Conservation (phyloP, 1,140 invertebrate genomes). For the Drosophila pseudoananassae region DNA sequence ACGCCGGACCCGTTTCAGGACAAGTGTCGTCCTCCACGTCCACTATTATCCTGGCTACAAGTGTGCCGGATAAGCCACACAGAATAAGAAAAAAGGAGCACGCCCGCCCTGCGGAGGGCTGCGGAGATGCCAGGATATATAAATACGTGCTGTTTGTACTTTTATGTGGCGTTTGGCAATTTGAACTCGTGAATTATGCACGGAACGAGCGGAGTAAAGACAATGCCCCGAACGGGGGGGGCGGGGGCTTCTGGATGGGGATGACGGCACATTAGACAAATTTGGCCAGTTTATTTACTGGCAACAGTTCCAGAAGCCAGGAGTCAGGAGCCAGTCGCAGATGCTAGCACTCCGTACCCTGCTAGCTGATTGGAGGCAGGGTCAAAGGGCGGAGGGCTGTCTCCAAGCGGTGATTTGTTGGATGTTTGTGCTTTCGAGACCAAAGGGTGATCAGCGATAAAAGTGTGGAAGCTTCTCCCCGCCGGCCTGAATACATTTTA, state of each 20-base stretch:
- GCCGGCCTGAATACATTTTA: background rate
- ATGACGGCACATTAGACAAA: conserved; percentile 46
- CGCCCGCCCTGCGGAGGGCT: background rate
- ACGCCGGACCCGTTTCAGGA: background rate
- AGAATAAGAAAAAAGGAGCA: conserved; percentile 16
- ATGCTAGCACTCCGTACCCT: conserved; percentile 41
- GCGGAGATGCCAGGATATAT: conserved; percentile 35
- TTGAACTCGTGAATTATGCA: conserved; percentile 71
- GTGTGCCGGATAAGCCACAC: conserved; percentile 5
- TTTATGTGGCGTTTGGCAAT: conserved; percentile 62
- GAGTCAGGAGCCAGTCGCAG: conserved; percentile 21
- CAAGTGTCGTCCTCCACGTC: too few species aligned
- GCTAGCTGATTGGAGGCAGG: conserved; percentile 20
- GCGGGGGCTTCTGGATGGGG: too few species aligned
- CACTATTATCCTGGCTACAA: conserved; percentile 21
- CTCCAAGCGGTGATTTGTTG: conserved; percentile 15
- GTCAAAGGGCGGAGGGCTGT: background rate
- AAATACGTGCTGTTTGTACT: conserved; percentile 65
- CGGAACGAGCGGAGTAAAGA: conserved; percentile 35
- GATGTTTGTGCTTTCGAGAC: background rate
- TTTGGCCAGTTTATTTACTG: conserved; percentile 57
- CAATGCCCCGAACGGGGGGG: conserved; percentile 8
- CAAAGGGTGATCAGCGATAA: conserved; percentile 1
- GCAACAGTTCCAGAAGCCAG: conserved; percentile 19
- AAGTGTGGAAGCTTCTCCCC: too few species aligned